These are phyloP conservation scores for Parapsyche elsis DNA, from an alignment of 1,140 invertebrate species.

Conservation along the genomic window DNA sequence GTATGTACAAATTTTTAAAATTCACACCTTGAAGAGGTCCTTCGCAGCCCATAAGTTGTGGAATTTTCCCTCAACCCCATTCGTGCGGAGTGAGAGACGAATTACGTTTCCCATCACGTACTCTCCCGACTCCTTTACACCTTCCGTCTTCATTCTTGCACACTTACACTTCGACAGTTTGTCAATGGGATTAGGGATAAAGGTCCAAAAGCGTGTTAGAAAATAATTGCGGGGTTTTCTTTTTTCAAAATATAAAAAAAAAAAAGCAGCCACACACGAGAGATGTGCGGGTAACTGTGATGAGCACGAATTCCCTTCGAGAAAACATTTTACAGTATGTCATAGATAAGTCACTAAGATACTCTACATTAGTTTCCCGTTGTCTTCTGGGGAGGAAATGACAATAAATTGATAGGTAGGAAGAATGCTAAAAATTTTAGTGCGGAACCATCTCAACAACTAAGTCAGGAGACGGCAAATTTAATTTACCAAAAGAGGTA, in stretches of 20 bases:
- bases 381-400: no score
- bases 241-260: not conserved
- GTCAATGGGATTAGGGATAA: conserved; percentile 46
- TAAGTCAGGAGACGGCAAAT: no score
- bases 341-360: no score
- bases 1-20: conserved; percentile 17
- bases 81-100: conserved; percentile 20
- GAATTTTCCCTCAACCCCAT: conserved; percentile 23
- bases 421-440: no score
- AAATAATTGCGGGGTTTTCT: conserved; percentile 28
- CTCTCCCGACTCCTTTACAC: conserved; percentile 39
- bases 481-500: no score
- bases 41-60: conserved; percentile 34
- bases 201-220: conserved; percentile 39
- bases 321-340: no score
- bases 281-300: no score
- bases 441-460: no score
- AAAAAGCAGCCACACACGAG: no score
- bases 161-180: conserved; percentile 47
- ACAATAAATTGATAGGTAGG: no score
- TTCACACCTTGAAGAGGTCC: conserved; percentile 29
- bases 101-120: conserved; percentile 43
- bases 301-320: no score
- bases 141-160: conserved; percentile 44
- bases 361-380: no score